Base-by-base conservation (phyloP, 2,888 invertebrate genomes). In the Cancer borealis region DNA sequence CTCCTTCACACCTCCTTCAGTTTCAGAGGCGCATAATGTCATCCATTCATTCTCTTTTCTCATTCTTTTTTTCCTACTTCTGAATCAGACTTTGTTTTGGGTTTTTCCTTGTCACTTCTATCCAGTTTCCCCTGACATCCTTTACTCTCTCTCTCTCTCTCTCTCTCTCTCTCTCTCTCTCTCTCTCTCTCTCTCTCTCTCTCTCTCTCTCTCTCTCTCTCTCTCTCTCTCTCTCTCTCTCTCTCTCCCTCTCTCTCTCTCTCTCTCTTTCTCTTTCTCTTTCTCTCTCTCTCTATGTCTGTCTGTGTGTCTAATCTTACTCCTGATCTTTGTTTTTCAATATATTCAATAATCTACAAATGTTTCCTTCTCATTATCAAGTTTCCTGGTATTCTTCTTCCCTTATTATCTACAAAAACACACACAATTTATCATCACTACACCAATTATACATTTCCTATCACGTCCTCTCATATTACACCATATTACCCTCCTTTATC, bases 211-310 rank as follows among this genome's bases (percentile, higher is more conserved):
- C 88, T 47, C 88, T 47, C 88, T 21, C 88, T 88, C 88, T 88
- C 88, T 47, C 88, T 47, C 88, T 88, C 88, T 21, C 88, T 88
- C 88, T 88, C 89, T 54, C 89, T 54, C 89, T 90, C 89, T 54
- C 89, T 54, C 89, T 54, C 89, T 54, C 89, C 54, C 49, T 26
- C 89, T 54, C 89, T 89, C 89, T 89, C 54, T 88, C 45, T 88
- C 88, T 88, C 45, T 88, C 88, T 88, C 45, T 46, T 46, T 88
- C 46, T 88, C 30, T 30, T 30, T 30, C 30, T 79, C 30, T 30
- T 30, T 3, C 30, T 79, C 60, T 60, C 60, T 60, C 60, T 21
- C 17, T 66, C 66, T 5, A 10, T 84, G n/a, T n/a, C n/a, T n/a
- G n/a, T n/a, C n/a, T n/a, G n/a, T n/a, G n/a, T n/a, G n/a, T 21